These are phyloP conservation scores for Phytoseiulus persimilis DNA, from an alignment of 2,888 invertebrate genomes.

Conservation along the genomic window DNA sequence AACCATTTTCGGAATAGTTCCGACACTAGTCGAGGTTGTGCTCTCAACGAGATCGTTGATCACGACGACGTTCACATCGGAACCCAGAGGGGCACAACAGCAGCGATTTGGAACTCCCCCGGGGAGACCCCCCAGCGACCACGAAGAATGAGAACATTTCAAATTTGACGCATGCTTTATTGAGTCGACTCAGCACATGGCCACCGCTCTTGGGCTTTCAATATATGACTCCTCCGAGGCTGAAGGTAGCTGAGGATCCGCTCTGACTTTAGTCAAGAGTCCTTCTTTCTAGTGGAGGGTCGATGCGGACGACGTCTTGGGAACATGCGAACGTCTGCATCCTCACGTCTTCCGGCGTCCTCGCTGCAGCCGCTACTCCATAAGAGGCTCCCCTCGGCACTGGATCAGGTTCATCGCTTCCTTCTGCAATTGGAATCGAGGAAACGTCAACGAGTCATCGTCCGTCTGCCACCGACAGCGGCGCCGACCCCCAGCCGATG, in stretches of 20 bases:
- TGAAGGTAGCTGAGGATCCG: not conserved
- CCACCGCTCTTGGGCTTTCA: not conserved
- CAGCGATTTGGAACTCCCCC: no score
- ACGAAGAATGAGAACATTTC: not conserved
- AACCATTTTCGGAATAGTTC: no score
- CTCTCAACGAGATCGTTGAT: no score
- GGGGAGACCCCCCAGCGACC: no score
- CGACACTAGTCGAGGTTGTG: no score
- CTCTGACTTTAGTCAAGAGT: not conserved
- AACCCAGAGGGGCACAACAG: no score
- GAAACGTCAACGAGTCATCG: not conserved
- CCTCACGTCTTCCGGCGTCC: not conserved
- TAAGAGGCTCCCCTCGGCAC: constrained; percentile 21
- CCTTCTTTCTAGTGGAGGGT: not conserved
- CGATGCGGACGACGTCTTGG: not conserved
- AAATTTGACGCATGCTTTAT: not conserved
- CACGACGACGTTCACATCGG: no score
- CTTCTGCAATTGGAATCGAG: not conserved
- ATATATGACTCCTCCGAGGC: not conserved
- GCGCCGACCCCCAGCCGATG: no score
- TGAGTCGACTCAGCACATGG: not conserved
- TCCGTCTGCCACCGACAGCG: not conserved
- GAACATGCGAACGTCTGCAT: not conserved
- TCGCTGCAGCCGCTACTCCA: not conserved
- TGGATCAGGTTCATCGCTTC: constrained; percentile 25